These are phyloP conservation scores for Synergus gifuensis DNA, from an alignment of 2,888 invertebrate species.

Conservation along the genomic window DNA sequence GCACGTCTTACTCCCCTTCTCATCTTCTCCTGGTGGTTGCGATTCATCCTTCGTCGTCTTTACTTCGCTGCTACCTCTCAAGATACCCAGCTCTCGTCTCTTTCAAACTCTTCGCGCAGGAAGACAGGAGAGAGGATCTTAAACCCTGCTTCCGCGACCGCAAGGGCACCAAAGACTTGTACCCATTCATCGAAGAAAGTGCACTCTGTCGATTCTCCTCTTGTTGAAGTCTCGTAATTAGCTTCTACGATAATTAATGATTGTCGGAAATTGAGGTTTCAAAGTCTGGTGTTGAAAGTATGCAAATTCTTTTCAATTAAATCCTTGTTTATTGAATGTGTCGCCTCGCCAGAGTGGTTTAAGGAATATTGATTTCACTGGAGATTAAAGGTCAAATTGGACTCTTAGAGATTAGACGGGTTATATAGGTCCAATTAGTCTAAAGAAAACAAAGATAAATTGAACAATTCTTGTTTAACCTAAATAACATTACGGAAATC, in stretches of 20 bases:
- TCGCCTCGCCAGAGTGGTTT: neutral
- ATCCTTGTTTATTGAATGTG: neutral
- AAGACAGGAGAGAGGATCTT: constrained; percentile 9
- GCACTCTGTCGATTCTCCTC: neutral
- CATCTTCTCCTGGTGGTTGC: constrained; percentile 23
- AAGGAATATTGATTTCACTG: neutral
- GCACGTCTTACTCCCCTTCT: neutral
- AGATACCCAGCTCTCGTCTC: constrained; percentile 35
- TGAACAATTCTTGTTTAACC: neutral
- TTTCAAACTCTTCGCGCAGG: constrained; percentile 30
- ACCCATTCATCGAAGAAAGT: constrained; percentile 36
- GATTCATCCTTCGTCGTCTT: constrained; percentile 30
- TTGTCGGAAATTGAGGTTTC: neutral
- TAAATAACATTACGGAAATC: neutral
- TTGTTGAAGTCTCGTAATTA: constrained; percentile 12
- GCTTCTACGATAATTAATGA: constrained; percentile 6
- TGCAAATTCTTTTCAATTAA: constrained; percentile 9
- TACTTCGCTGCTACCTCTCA: constrained; percentile 8
- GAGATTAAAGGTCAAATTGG: neutral
- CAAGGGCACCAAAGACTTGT: constrained; percentile 15
- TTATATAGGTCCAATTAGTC: too few species aligned
- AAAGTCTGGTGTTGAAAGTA: neutral
- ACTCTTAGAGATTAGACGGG: too few species aligned
- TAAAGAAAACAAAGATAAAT: neutral
- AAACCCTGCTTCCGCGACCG: constrained; percentile 36